Evolutionary conservation across 2,797 vertebrate species (phyloP).

Genomic region (Phoxinus dragarum): DNA sequence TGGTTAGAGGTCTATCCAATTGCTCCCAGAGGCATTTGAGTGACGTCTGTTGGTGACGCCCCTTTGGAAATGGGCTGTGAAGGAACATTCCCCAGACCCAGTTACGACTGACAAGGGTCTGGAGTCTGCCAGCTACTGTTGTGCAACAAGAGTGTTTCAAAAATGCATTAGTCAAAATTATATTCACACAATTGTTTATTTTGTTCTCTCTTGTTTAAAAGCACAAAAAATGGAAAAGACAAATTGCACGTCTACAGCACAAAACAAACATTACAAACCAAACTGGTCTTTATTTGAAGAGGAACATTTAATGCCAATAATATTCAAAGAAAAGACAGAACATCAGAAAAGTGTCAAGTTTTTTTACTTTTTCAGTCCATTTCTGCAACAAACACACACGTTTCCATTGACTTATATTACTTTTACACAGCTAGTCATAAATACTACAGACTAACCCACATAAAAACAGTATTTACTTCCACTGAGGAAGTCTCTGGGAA

Average conservation of each 20-base stretch:
- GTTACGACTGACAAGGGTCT: too few species aligned
- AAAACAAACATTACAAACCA: too few species aligned
- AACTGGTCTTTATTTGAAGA: neutral
- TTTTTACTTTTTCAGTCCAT: neutral
- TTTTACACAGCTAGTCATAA: neutral
- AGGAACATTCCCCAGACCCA: too few species aligned
- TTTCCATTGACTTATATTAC: neutral
- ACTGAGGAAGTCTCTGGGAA: neutral
- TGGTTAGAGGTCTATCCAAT: too few species aligned
- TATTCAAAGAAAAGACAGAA: neutral
- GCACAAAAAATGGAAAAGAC: neutral
- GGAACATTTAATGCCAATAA: neutral
- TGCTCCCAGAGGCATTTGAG: too few species aligned
- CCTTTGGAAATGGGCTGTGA: too few species aligned
- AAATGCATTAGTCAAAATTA: neutral
- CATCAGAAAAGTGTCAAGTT: neutral
- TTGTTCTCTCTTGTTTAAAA: neutral
- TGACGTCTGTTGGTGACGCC: too few species aligned
- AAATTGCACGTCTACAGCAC: neutral
- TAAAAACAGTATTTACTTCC: neutral
- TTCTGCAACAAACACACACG: neutral
- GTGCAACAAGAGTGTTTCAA: too few species aligned
- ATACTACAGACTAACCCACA: neutral
- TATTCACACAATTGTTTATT: neutral
- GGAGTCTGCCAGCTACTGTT: too few species aligned